Evolutionary conservation across 2,113 vertebrate species (phyloP).

Genomic region (Macaca fascicularis): DNA sequence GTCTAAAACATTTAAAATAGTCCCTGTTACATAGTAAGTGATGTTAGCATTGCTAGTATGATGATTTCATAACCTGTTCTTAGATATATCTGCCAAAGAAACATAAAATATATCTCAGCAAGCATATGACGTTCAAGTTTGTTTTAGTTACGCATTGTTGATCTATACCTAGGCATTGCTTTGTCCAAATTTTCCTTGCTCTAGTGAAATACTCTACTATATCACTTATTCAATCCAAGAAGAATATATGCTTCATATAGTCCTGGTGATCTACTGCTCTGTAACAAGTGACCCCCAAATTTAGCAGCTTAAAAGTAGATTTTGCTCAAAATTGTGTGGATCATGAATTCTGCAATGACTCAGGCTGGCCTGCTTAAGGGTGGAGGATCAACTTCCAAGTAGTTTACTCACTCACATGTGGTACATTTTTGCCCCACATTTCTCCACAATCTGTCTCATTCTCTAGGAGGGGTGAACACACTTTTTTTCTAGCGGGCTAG

Average conservation of each 20-base stretch:
- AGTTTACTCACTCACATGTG: background rate
- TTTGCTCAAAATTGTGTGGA: background rate
- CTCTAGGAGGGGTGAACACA: too few species aligned
- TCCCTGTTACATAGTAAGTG: too few species aligned
- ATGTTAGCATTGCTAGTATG: background rate
- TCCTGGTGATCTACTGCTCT: background rate
- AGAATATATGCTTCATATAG: background rate
- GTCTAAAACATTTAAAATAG: background rate
- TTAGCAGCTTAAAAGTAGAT: background rate
- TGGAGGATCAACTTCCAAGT: background rate
- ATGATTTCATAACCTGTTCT: too few species aligned
- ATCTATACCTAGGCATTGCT: background rate
- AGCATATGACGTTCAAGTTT: background rate
- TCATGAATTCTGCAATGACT: background rate
- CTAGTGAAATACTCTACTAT: accelerated
- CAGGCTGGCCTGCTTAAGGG: background rate
- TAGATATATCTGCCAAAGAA: background rate
- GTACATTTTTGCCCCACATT: background rate
- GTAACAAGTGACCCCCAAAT: background rate
- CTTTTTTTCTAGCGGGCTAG: too few species aligned
- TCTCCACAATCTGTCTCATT: background rate
- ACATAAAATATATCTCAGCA: background rate
- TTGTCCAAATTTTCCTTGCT: background rate
- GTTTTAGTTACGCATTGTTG: background rate
- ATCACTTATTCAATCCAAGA: too few species aligned